Percentiles rank a stretch among this genome's conserved stretches.
Conservation (phyloP, 1,140 invertebrate genomes). For the Drosophila kanapiae region DNA sequence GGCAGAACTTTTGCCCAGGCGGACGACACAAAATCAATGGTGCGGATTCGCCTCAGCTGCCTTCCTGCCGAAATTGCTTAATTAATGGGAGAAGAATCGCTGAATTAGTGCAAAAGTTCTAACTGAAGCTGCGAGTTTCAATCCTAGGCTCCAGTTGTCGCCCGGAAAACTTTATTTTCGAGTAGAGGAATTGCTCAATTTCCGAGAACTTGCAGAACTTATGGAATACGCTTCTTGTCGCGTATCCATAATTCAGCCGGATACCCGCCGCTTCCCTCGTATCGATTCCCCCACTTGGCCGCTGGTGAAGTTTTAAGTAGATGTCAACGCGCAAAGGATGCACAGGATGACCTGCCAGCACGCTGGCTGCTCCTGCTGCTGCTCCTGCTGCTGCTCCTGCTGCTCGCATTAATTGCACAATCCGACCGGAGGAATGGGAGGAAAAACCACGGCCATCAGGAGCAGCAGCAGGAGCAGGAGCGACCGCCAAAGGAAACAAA, state of each 20-base stretch:
- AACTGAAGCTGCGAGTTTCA: constrained; percentile 15
- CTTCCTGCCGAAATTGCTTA: constrained; percentile 40
- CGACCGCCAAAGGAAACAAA: constrained; percentile 30
- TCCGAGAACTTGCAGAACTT: constrained; percentile 2
- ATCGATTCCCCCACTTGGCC: constrained; percentile 29
- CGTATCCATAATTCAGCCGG: constrained; percentile 26
- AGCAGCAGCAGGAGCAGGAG: constrained; percentile 14
- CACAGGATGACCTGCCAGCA: neutral
- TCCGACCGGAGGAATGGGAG: constrained; percentile 8
- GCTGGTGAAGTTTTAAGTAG: constrained; percentile 36
- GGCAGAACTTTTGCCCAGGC: constrained; percentile 17
- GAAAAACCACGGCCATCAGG: constrained; percentile 22
- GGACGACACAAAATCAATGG: constrained; percentile 56
- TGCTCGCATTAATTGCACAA: constrained; percentile 42
- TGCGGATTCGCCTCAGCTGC: constrained; percentile 17
- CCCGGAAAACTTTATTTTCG: constrained; percentile 10
- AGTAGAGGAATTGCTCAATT: constrained; percentile 13
- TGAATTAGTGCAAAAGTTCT: constrained; percentile 50
- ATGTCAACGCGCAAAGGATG: constrained; percentile 35
- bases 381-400: neutral
- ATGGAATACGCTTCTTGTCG: neutral
- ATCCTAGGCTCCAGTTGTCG: neutral
- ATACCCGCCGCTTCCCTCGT: constrained; percentile 3
- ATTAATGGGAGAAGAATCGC: constrained; percentile 47
- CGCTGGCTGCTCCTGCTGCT: neutral